Percentiles rank a stretch among this genome's conserved stretches.
Evolutionary conservation across 2,113 vertebrate genomes (phyloP).

Genomic region (Equus przewalskii): DNA sequence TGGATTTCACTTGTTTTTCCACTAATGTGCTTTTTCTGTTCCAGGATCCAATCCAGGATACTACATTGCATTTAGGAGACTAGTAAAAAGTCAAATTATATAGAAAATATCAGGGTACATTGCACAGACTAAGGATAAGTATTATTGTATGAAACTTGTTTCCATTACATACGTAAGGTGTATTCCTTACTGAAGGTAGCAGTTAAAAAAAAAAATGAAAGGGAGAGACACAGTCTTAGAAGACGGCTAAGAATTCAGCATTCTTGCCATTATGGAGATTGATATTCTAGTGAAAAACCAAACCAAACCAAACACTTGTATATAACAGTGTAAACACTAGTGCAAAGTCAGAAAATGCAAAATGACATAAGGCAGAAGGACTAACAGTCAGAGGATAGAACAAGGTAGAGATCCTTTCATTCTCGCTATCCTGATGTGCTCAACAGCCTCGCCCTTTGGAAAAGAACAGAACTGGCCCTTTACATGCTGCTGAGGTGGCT

Average conservation of each 20-base stretch:
- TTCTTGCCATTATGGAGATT: neutral
- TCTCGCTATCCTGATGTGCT: neutral
- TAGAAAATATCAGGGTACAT: neutral
- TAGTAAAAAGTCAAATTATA: neutral
- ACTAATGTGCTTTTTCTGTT: neutral
- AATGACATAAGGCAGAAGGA: neutral
- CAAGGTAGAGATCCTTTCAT: neutral
- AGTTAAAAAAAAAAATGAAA: neutral
- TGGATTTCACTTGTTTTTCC: neutral
- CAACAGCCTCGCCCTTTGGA: neutral
- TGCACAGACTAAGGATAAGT: neutral
- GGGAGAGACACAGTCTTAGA: neutral
- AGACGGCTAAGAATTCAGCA: neutral
- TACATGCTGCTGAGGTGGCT: neutral
- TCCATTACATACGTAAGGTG: neutral
- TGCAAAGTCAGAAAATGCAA: neutral
- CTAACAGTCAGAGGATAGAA: neutral
- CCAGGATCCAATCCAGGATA: neutral
- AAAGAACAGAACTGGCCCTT: neutral
- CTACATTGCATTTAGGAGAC: neutral
- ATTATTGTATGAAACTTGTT: neutral
- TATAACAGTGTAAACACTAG: neutral
- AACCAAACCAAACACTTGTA: neutral
- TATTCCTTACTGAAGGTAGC: neutral
- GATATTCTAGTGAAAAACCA: neutral